Evolutionary conservation across 2,888 invertebrate genomes (phyloP).

Genomic region (Mesoligia furuncula): DNA sequence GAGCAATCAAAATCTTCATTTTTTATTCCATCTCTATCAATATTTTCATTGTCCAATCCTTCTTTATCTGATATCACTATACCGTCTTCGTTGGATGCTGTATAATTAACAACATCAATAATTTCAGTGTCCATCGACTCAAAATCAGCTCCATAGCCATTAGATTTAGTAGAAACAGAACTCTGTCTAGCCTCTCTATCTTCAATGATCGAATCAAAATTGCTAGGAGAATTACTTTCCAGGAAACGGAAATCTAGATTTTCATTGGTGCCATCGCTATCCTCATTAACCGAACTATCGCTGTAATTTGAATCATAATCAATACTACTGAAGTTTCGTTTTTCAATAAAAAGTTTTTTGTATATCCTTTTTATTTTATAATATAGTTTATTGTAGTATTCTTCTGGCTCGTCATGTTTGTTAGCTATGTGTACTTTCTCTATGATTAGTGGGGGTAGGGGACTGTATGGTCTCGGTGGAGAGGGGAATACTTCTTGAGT

Average conservation of each 20-base stretch:
- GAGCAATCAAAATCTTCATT: neutral
- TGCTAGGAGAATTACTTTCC: neutral
- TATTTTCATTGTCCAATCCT: neutral
- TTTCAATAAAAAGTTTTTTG: constrained; percentile 67
- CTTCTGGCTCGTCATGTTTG: constrained; percentile 69
- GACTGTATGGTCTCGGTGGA: constrained; percentile 43
- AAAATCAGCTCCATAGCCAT: constrained; percentile 47
- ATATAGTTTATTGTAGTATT: constrained; percentile 67
- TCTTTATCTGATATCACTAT: neutral
- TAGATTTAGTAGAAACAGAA: constrained; percentile 17
- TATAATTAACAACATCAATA: constrained; percentile 28
- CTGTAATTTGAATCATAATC: constrained; percentile 22
- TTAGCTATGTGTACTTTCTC: constrained; percentile 64
- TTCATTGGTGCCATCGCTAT: neutral
- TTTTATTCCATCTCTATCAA: neutral
- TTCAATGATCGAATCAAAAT: constrained; percentile 3
- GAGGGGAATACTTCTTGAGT: constrained; percentile 6
- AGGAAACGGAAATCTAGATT: neutral
- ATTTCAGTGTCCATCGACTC: constrained; percentile 33
- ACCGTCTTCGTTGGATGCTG: constrained; percentile 9
- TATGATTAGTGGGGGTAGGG: constrained; percentile 72
- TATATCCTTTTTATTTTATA: constrained; percentile 66
- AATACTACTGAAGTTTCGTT: constrained; percentile 21
- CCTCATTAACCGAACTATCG: neutral
- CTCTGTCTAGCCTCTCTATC: neutral